Percentiles rank a stretch among this genome's conserved stretches.
Conservation (phyloP, 2,888 invertebrate species). For the Ennomos quercinarius region DNA sequence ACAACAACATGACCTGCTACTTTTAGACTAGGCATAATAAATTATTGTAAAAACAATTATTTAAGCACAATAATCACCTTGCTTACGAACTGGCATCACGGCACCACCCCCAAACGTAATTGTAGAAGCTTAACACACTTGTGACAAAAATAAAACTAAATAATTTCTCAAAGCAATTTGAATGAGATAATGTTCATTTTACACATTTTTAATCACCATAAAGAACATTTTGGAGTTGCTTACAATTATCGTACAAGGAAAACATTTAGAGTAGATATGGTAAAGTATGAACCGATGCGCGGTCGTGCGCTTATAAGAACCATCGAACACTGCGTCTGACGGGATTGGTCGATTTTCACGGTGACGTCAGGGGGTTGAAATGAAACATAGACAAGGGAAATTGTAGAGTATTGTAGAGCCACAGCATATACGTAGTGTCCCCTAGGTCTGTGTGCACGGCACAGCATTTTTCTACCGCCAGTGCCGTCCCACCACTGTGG, state of each 20-base stretch:
- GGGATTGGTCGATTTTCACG: conserved; percentile 87
- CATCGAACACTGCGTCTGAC: conserved; percentile 80
- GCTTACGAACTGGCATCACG: conserved; percentile 91
- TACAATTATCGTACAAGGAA: conserved; percentile 73
- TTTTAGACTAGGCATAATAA: not conserved
- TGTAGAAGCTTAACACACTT: conserved; percentile 70
- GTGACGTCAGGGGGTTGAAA: conserved; percentile 86
- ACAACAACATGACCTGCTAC: conserved; percentile 34
- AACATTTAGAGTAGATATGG: conserved; percentile 70
- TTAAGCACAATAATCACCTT: conserved; percentile 78
- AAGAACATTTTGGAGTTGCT: conserved; percentile 66
- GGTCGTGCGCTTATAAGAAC: conserved; percentile 71
- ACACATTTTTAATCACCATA: conserved; percentile 70
- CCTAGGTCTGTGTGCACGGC: too few relatives aligned
- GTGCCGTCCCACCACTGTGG: too few relatives aligned
- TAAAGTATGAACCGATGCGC: conserved; percentile 68
- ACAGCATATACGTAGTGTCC: too few relatives aligned
- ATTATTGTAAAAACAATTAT: not conserved
- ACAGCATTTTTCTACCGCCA: too few relatives aligned
- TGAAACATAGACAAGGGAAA: conserved; percentile 79
- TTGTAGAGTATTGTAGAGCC: conserved; percentile 44
- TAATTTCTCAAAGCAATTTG: conserved; percentile 64
- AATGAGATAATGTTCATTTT: conserved; percentile 65
- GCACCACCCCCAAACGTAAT: conserved; percentile 82
- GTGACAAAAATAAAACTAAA: conserved; percentile 67